These are phyloP conservation scores for Onthophagus taurus DNA, from an alignment of 1,140 invertebrate genomes.

Conservation along the genomic window DNA sequence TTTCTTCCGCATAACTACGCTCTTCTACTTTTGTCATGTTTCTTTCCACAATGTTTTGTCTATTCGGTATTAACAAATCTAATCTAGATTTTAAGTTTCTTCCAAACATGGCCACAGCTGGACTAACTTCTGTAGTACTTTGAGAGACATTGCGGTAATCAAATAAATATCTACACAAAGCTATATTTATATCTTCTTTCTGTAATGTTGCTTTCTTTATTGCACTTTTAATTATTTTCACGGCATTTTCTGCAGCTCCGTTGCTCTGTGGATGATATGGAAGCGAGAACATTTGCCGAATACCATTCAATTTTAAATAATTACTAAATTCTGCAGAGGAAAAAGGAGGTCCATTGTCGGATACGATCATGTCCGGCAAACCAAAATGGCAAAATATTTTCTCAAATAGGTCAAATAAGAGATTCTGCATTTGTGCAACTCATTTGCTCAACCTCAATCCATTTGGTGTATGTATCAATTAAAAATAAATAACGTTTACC, in stretches of 20 bases:
- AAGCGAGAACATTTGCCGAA: conserved; percentile 19
- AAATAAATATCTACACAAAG: conserved; percentile 10
- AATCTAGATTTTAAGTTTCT: conserved; percentile 2
- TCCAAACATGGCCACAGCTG: conserved; percentile 7
- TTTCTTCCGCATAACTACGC: no score
- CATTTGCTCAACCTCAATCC: conserved; percentile 5
- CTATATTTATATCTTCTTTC: no score
- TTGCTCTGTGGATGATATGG: conserved; percentile 23
- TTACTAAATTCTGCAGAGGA: conserved; percentile 19
- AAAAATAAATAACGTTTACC: conserved; percentile 4
- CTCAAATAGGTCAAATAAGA: conserved; percentile 8
- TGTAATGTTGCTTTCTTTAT: conserved; percentile 3
- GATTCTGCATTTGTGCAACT: neutral
- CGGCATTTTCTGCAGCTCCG: conserved; percentile 28
- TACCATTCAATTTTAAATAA: conserved; percentile 22
- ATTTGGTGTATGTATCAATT: conserved; percentile 1
- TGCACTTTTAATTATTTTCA: conserved; percentile 27
- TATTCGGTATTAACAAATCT: conserved; percentile 5
- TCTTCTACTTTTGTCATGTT: no score
- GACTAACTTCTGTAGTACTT: conserved; percentile 2
- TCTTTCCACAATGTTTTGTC: no score
- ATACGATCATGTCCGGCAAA: conserved; percentile 13
- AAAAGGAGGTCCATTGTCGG: conserved; percentile 21
- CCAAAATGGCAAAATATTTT: conserved; percentile 3
- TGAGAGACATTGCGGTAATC: conserved; percentile 1